A percentile compares a stretch with the other conserved stretches of the same genome.
phyloP scores from a whole-genome alignment of 2,888 invertebrate genomes.

The Cremastinae sp. region DNA sequence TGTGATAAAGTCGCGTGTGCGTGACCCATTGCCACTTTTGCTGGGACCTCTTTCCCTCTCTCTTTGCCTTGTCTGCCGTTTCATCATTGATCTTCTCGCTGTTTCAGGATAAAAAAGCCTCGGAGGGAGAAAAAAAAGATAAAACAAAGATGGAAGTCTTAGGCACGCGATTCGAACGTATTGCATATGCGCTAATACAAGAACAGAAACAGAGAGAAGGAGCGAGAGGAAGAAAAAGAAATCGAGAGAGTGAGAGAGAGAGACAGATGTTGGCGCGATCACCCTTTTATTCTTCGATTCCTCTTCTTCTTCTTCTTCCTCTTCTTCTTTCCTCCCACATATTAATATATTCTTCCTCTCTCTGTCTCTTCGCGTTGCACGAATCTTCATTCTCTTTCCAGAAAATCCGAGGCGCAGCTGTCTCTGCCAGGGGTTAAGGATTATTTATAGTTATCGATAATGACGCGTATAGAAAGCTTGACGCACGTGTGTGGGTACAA shows the following conservation, averaged over 20 bases:
- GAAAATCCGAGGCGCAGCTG: constrained; percentile 58
- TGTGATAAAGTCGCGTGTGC: constrained; percentile 69
- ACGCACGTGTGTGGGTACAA: background rate
- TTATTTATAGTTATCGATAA: constrained; percentile 63
- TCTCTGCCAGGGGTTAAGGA: constrained; percentile 44
- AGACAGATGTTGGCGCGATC: constrained; percentile 36
- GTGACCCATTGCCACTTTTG: constrained; percentile 64
- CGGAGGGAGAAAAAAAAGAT: constrained; percentile 2
- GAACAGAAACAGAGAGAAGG: background rate
- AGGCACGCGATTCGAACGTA: constrained; percentile 61
- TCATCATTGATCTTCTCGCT: constrained; percentile 72
- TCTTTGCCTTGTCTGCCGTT: constrained; percentile 65
- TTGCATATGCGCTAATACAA: constrained; percentile 26
- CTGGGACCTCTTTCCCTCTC: constrained; percentile 41
- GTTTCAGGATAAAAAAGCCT: constrained; percentile 5
- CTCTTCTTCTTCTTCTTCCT: background rate
- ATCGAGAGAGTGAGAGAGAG: constrained; percentile 16
- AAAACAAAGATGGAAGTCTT: constrained; percentile 36
- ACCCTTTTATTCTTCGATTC: constrained; percentile 37
- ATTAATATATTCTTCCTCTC: constrained; percentile 8
- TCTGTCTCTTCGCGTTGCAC: constrained; percentile 13
- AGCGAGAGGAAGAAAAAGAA: background rate
- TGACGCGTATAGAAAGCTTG: constrained; percentile 52
- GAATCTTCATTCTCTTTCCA: constrained; percentile 54
- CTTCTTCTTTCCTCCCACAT: constrained; percentile 15